phyloP scores from a whole-genome alignment of 2,888 invertebrate genomes.

The Malacosoma neustria region DNA sequence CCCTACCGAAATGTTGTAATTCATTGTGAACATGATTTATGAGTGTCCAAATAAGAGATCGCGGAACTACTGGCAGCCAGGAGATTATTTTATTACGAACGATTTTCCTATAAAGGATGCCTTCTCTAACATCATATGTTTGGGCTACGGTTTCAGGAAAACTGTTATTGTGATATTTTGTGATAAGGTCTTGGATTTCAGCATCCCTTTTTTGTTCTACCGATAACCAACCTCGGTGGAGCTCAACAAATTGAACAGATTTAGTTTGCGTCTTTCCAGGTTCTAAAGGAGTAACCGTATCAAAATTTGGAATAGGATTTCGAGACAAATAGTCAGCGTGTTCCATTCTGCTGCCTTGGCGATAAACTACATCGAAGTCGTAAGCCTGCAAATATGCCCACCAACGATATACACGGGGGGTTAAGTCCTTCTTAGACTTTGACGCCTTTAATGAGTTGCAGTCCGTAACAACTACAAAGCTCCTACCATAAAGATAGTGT shows the following conservation, averaged over 20 bases:
- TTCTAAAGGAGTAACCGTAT: no score
- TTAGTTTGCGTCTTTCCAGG: background rate
- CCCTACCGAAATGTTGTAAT: conserved; percentile 16
- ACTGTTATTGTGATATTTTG: conserved; percentile 3
- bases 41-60: conserved; percentile 16
- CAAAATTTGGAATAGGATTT: conserved; percentile 14
- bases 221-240: conserved; percentile 16
- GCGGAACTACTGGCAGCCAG: conserved; percentile 19
- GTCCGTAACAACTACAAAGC: no score
- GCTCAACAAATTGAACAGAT: conserved; percentile 12
- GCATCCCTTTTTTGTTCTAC: conserved; percentile 21
- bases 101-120: conserved; percentile 17
- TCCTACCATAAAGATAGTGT: no score
- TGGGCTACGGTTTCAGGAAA: conserved; percentile 5
- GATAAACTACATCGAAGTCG: conserved; percentile 16
- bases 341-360: conserved; percentile 12
- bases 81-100: conserved; percentile 10
- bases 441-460: no score
- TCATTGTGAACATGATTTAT: conserved; percentile 17
- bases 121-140: conserved; percentile 19
- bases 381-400: conserved; percentile 17
- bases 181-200: conserved; percentile 14
- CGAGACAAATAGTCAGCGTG: conserved; percentile 19
- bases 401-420: no score
- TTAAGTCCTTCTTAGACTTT: no score